These are phyloP conservation scores for Tetramorium simillimum DNA, from an alignment of 1,140 invertebrate genomes.

Conservation along the genomic window DNA sequence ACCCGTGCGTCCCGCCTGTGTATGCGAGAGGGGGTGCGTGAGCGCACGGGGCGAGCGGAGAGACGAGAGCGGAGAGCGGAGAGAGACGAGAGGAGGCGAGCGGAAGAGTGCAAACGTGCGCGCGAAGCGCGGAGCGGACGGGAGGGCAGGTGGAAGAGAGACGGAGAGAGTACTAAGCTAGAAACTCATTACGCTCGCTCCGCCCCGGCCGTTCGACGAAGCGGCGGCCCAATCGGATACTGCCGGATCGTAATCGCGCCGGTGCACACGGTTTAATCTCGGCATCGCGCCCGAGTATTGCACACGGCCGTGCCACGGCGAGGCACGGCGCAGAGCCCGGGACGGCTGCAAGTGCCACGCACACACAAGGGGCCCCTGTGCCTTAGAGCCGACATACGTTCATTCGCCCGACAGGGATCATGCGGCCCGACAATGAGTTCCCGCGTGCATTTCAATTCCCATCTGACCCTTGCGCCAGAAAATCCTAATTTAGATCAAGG, in stretches of 20 bases:
- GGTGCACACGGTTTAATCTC: slow-evolving; percentile 84
- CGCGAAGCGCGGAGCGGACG: not conserved
- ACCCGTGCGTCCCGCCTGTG: too few species aligned
- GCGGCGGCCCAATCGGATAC: slow-evolving; percentile 83
- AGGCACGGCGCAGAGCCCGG: too few species aligned
- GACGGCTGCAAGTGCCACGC: slow-evolving; percentile 37
- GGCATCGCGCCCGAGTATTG: slow-evolving; percentile 77
- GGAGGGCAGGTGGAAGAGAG: slow-evolving; percentile 64
- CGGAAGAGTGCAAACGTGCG: not conserved
- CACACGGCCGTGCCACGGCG: slow-evolving; percentile 49
- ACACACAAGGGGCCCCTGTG: not conserved
- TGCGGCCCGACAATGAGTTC: not conserved
- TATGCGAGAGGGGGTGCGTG: not conserved
- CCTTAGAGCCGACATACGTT: not conserved
- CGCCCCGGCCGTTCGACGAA: slow-evolving; percentile 83
- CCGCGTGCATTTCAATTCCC: not conserved
- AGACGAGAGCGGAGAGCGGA: not conserved
- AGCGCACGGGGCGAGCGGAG: not conserved
- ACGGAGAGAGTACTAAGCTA: slow-evolving; percentile 78
- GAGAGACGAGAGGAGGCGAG: slow-evolving; percentile 17
- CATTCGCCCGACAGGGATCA: not conserved
- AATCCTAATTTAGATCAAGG: not conserved
- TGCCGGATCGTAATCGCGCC: slow-evolving; percentile 83
- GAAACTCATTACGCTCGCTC: slow-evolving; percentile 85
- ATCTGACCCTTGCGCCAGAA: not conserved